Percentiles rank a stretch among this genome's conserved stretches.
Conservation (phyloP, 2,888 invertebrate genomes). For the Pseudococcus longispinus region DNA sequence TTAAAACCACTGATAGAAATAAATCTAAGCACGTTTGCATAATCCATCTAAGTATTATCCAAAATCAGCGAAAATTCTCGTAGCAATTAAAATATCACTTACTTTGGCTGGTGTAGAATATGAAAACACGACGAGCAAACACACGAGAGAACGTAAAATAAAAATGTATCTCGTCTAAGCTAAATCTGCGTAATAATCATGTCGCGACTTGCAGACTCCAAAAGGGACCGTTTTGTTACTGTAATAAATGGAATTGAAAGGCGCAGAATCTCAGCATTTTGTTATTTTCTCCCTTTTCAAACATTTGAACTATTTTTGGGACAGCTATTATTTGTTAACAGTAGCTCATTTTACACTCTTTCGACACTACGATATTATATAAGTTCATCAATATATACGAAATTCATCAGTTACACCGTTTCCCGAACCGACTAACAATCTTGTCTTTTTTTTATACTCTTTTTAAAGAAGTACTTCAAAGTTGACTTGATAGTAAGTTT, state of each 20-base stretch:
- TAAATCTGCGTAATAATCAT: constrained; percentile 44
- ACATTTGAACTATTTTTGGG: constrained; percentile 34
- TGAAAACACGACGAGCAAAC: neutral
- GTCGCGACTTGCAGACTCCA: constrained; percentile 54
- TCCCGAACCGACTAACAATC: neutral
- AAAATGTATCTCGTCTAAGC: constrained; percentile 18
- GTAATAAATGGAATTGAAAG: constrained; percentile 43
- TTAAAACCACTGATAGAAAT: neutral
- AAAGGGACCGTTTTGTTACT: constrained; percentile 40
- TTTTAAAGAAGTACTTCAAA: neutral
- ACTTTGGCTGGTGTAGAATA: neutral
- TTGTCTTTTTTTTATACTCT: neutral
- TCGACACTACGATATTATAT: constrained; percentile 5
- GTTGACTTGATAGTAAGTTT: neutral
- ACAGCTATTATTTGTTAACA: constrained; percentile 32
- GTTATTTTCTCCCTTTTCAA: constrained; percentile 42
- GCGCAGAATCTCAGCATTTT: constrained; percentile 50
- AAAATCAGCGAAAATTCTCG: neutral
- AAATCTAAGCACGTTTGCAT: neutral
- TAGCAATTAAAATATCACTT: neutral
- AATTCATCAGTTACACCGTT: neutral
- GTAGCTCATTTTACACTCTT: constrained; percentile 41
- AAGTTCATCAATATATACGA: constrained; percentile 25
- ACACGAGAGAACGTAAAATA: neutral
- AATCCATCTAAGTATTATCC: neutral